Evolutionary conservation across 2,888 invertebrate species (phyloP).

Genomic region (Cephus runcator): DNA sequence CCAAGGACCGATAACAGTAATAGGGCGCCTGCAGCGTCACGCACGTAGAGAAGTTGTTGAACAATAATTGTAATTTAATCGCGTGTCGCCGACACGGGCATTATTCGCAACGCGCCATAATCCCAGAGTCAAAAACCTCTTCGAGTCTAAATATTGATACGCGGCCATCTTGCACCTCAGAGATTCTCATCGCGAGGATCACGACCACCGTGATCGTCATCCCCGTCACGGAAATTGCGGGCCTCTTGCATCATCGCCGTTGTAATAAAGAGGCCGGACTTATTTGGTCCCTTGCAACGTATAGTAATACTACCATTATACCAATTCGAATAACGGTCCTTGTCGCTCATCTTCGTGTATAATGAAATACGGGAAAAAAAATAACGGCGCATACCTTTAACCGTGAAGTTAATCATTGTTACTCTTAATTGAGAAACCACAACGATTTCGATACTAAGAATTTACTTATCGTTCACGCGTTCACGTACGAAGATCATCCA

Average conservation of each 20-base stretch:
- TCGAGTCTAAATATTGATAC: neutral
- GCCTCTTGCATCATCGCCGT: neutral
- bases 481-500: neutral
- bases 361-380: neutral
- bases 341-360: neutral
- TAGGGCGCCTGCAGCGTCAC: slow-evolving; percentile 15
- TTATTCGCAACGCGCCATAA: slow-evolving; percentile 24
- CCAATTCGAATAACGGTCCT: neutral
- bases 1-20: slow-evolving; percentile 28
- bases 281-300: neutral
- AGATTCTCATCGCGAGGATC: neutral
- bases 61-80: slow-evolving; percentile 33
- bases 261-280: neutral
- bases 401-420: neutral
- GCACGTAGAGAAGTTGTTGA: slow-evolving; percentile 27
- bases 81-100: slow-evolving; percentile 24
- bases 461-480: neutral
- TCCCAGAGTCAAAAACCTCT: neutral
- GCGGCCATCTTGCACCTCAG: neutral
- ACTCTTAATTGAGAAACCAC: neutral
- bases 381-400: neutral
- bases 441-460: neutral
- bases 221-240: neutral
- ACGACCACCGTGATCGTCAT: neutral
- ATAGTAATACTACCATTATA: neutral